These are phyloP conservation scores for Alentia gelatinosa DNA, from an alignment of 2,888 invertebrate genomes.

Conservation along the genomic window DNA sequence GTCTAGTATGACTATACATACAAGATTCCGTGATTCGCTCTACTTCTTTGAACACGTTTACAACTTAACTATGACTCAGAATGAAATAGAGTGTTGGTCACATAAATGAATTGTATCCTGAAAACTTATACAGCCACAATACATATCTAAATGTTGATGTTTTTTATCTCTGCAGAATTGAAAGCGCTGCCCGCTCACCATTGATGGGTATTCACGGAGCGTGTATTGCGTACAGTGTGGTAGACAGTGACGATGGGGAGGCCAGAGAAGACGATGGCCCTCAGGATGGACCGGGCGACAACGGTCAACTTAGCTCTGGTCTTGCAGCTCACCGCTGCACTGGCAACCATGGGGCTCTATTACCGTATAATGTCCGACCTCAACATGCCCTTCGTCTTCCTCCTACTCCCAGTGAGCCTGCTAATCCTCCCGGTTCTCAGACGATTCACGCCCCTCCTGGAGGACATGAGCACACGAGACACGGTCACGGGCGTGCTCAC, in stretches of 20 bases:
- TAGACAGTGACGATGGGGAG: not conserved
- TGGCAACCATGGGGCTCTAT: not conserved
- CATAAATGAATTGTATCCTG: no score
- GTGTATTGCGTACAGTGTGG: no score
- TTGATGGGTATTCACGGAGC: no score
- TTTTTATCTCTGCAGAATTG: no score
- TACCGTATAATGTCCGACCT: not conserved
- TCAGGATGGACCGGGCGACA: not conserved
- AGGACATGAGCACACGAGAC: not conserved
- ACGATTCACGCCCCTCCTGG: not conserved
- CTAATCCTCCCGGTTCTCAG: not conserved
- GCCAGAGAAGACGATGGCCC: not conserved
- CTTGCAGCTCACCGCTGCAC: not conserved
- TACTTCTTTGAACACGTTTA: no score
- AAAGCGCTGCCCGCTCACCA: no score
- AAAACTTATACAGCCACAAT: no score
- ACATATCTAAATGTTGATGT: no score
- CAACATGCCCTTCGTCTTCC: not conserved
- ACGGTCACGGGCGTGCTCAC: constrained; percentile 41
- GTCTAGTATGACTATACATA: no score
- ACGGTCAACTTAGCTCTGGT: not conserved
- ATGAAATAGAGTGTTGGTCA: no score
- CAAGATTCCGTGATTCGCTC: no score
- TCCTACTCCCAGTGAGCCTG: not conserved
- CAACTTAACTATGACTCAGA: no score